Evolutionary conservation across 2,888 invertebrate genomes (phyloP), one percentile per base, ranked within the genome.

Genomic region (Platycheirus rosarum): DNA sequence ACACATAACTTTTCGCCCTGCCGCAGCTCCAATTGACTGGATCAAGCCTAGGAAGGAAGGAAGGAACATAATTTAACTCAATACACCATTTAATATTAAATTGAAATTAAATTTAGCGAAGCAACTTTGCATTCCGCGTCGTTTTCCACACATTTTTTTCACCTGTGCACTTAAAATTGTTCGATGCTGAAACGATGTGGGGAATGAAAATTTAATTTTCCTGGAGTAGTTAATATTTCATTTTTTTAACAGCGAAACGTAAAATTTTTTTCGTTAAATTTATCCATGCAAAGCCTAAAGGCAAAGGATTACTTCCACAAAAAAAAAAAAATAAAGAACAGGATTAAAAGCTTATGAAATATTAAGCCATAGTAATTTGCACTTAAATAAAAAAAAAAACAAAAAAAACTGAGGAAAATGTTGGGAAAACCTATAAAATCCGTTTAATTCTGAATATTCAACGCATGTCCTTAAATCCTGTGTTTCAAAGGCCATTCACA

Each of bases 61-160:
- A 1, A 46, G 7, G n/a, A 35, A 7, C n/a, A 26, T 40, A 49
- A 26, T 55, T 65, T 48, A 46, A 44, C 29, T 48, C 16, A 62
- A 49, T 13, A 8, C 53, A 53, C 16, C n/a, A 46, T 66, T 68
- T 46, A 78, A 62, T 42, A 62, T 66, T 53, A 74, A 74, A 79
- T 69, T 26, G 55, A 13, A 57, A 69, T 79, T 79, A 51, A 79
- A 75, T 75, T 79, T 75, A 60, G 49, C 57, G 55, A 20, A 63
- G n/a, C 46, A 40, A 9, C 23, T 23, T 48, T 18, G 49, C 57
- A 53, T 53, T 74, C 26, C 23, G 69, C 51, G 18, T 60, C 63
- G 40, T 57, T 71, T 70, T n/a, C 35, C 7, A n/a, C 0, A 6
- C 51, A 35, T 26, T 4, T 26, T 26, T 26, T 26, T 26, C 29